These are phyloP conservation scores for Piezodorus guildinii DNA, from an alignment of 1,140 invertebrate genomes.

Conservation along the genomic window DNA sequence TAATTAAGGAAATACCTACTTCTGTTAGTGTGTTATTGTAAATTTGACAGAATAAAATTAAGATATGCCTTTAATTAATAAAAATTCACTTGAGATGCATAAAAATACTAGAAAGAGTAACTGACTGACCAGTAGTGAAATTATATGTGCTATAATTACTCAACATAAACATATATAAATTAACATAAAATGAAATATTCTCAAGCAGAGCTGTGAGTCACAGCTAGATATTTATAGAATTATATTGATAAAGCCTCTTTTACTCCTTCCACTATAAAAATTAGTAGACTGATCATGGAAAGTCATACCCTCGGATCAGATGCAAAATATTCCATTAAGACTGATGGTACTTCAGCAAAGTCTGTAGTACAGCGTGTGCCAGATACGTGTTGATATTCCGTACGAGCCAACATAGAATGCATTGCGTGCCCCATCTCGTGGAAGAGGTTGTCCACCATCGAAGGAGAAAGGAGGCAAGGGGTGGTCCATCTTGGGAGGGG, in stretches of 20 bases:
- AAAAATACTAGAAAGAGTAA: too few relatives aligned
- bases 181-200: too few relatives aligned
- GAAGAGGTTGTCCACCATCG: constrained; percentile 90
- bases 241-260: neutral
- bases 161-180: too few relatives aligned
- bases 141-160: too few relatives aligned
- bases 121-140: too few relatives aligned
- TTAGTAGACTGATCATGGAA: neutral
- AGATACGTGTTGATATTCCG: constrained; percentile 91
- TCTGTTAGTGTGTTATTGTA: too few relatives aligned
- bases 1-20: too few relatives aligned
- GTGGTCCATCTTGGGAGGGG: constrained; percentile 55
- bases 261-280: neutral
- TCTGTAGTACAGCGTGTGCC: constrained; percentile 95
- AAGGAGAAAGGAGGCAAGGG: constrained; percentile 70
- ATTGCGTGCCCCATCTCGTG: constrained; percentile 99
- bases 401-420: constrained; percentile 95
- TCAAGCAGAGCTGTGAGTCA: too few relatives aligned
- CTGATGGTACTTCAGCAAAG: constrained; percentile 95
- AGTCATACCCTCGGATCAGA: constrained; percentile 63
- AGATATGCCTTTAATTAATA: too few relatives aligned
- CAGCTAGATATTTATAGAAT: too few relatives aligned
- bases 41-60: too few relatives aligned
- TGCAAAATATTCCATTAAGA: constrained; percentile 97
- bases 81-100: too few relatives aligned